These are phyloP conservation scores for Drosophila varians DNA, from an alignment of 1,140 invertebrate genomes.

Conservation along the genomic window DNA sequence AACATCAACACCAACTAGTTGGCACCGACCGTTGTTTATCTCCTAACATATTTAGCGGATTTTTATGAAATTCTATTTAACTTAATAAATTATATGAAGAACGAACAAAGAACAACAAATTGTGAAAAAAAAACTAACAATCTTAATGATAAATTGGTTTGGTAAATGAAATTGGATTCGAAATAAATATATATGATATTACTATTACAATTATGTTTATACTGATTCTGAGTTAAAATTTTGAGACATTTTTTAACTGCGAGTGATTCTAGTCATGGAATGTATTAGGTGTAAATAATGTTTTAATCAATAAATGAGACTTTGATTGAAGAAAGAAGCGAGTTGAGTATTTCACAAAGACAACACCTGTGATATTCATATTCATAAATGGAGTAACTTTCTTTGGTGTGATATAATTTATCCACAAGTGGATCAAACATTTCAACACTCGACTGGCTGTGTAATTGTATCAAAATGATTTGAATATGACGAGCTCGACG, in stretches of 20 bases:
- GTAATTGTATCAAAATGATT: slow-evolving; percentile 33
- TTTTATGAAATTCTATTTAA: slow-evolving; percentile 79
- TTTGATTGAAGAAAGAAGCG: slow-evolving; percentile 23
- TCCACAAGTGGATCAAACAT: slow-evolving; percentile 23
- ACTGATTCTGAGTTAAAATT: slow-evolving; percentile 53
- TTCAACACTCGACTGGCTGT: slow-evolving; percentile 16
- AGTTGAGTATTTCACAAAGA: not conserved
- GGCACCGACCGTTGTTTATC: slow-evolving; percentile 60
- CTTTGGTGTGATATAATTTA: slow-evolving; percentile 25
- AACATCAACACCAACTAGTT: slow-evolving; percentile 44
- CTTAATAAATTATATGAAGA: slow-evolving; percentile 74
- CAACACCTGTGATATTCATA: slow-evolving; percentile 20
- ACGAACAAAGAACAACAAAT: slow-evolving; percentile 22
- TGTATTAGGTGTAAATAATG: slow-evolving; percentile 53
- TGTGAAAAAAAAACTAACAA: slow-evolving; percentile 70
- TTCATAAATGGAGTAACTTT: not conserved
- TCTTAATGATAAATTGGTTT: slow-evolving; percentile 53
- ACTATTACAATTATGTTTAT: slow-evolving; percentile 56
- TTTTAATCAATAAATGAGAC: slow-evolving; percentile 59
- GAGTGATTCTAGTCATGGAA: slow-evolving; percentile 78
- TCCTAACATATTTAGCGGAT: slow-evolving; percentile 75
- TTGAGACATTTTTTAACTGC: slow-evolving; percentile 35
- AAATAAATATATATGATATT: slow-evolving; percentile 67
- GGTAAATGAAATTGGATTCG: slow-evolving; percentile 58
- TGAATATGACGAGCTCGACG: slow-evolving; percentile 40